Evolutionary conservation across 2,888 invertebrate genomes (phyloP), one percentile per base, ranked within the genome.

Genomic region (Epicampocera succincta): DNA sequence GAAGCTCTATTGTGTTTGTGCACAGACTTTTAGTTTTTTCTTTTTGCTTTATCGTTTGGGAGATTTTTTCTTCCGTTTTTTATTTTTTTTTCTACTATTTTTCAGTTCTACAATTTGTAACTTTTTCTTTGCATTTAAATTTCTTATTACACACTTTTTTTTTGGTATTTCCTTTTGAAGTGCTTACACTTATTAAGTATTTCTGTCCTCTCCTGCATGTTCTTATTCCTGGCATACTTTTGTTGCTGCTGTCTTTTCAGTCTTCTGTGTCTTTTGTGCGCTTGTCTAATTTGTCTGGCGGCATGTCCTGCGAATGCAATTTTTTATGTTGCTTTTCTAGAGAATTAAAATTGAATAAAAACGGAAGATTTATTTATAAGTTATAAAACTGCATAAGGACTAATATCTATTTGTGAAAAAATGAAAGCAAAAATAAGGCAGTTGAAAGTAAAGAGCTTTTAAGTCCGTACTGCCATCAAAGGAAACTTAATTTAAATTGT

Each of bases 241-340:
- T 5, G 17, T 25, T 54, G 13, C 25, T 42, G 8, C 15, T 42
- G 38, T 42, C 17, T 33, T 33, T 19, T 52, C 17, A 17, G 15
- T 29, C 19, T 71, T 12, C 42, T 42, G 21, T 52, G 6, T 12
- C 2, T 61, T 61, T 52, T 58, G 25, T 58, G 15, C 38, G 21
- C 48, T 21, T 71, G 58, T 71, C 58, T 71, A 21, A 71, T 58
- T 58, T 71, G 58, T 71, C 56, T 74, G 58, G 38, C 63, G 63
- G 63, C 56, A 40, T 48, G 56, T 74, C 56, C 33, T 61, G 44
- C 33, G 21, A 56, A 65, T 44, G 54, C 46, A 40, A 21, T 5
- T 52, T 66, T 50, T 61, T 38, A 15, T 15, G 15, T 54, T 33
- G 9, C 50, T 46, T 60, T 38, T 65, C 8, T 40, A 8, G 33